A percentile compares a stretch with the other conserved stretches of the same genome.
Conservation (phyloP, 2,797 vertebrate species). For the Tamandua tetradactyla region DNA sequence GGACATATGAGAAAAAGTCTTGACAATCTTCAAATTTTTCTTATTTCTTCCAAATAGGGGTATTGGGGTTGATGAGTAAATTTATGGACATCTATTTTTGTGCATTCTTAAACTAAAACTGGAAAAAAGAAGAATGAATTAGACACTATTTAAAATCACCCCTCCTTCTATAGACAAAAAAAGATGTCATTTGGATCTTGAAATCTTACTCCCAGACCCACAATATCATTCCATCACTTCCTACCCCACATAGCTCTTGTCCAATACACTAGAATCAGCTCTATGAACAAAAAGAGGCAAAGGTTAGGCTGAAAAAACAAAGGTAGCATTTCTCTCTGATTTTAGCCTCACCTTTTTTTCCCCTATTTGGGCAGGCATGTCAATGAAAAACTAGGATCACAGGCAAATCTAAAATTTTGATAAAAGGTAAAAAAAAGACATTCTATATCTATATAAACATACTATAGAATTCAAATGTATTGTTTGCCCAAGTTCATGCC, state of each 20-base stretch:
- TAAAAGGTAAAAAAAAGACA: background rate
- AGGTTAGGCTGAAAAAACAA: background rate
- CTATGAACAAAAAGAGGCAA: background rate
- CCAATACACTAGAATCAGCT: background rate
- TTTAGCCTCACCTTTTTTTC: background rate
- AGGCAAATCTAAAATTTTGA: conserved; percentile 19
- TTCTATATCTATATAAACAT: background rate
- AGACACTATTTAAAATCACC: background rate
- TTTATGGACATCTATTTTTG: background rate
- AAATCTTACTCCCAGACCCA: background rate
- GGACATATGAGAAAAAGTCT: background rate
- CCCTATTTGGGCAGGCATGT: background rate
- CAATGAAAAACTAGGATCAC: background rate
- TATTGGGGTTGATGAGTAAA: background rate
- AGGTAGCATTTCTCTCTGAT: background rate
- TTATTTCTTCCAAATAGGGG: background rate
- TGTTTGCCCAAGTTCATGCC: background rate
- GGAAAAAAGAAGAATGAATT: background rate
- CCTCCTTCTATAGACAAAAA: background rate
- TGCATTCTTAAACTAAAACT: background rate
- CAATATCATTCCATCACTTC: background rate
- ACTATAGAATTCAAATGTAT: background rate
- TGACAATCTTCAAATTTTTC: background rate
- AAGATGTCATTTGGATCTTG: background rate
- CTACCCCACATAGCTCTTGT: background rate